Evolutionary conservation across 2,113 vertebrate species (phyloP), one percentile per base, ranked within the genome.

Genomic region (Odocoileus hemionus): DNA sequence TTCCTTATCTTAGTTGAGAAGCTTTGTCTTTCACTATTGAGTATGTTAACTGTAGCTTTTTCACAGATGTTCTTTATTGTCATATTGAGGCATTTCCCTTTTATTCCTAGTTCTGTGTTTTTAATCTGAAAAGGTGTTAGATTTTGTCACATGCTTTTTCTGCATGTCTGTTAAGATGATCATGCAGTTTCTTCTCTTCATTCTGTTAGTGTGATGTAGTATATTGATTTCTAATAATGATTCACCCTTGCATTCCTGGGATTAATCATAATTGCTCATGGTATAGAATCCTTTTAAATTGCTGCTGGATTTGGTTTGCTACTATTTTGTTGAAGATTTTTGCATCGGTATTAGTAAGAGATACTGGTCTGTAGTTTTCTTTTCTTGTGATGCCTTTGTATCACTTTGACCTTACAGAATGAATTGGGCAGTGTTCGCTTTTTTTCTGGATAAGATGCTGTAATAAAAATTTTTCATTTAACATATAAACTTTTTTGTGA

Each of bases 391-490:
- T 88, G 9, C 39, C 23, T 92, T 79, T 67, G 25, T 78, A 39
- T 83, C 26, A 19, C 23, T 83, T 95, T 96, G 47, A 23, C 54
- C 26, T 96, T 45, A 78, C 76, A 92, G 70, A 93, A 91, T 89
- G 52, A 93, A 3, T 55, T 89, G 86, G 43, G 33, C 78, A 93
- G 25, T 91, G 3, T 84, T 96, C 6, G 50, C 43, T 76, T 57
- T 28, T 96, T 13, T 86, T 92, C 76, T 80, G n/a, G 16, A 78
- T 94, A 86, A 80, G 43, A 54, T 83, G 86, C n/a, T 90, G 2
- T 93, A 91, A 45, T 88, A 94, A 80, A 23, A 30, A 87, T 83
- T 64, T 93, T 47, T 92, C 39, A 78, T 94, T 97, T 96, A 95
- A 74, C 7, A 26, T 82, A 33, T 9, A 87, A 95, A 91, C 23